A percentile compares a stretch with the other conserved stretches of the same genome.
phyloP scores from a whole-genome alignment of 2,797 vertebrate species.

The Phoeniculus purpureus region DNA sequence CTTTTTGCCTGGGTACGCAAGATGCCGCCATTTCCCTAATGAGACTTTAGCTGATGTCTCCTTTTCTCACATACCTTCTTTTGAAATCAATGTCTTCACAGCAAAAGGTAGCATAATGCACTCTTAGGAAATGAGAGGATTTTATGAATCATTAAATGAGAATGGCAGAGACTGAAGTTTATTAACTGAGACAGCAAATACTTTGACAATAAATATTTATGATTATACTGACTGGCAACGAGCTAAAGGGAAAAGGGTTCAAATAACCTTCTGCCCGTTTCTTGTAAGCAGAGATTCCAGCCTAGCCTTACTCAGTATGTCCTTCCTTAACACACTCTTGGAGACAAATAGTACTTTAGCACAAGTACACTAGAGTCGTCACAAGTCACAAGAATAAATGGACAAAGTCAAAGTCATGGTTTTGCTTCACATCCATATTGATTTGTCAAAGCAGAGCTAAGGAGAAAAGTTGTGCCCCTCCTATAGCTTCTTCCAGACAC shows the following conservation, averaged over 20 bases:
- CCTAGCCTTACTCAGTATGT: background rate
- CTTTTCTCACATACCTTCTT: conserved; percentile 4
- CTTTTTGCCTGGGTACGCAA: background rate
- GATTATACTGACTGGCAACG: background rate
- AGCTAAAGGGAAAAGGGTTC: background rate
- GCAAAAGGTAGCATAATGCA: background rate
- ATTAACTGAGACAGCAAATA: background rate
- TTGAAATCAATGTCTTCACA: background rate
- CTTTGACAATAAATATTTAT: conserved; percentile 38
- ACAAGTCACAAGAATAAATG: background rate
- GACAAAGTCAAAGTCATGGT: background rate
- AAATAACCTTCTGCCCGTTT: background rate
- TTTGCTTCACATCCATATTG: background rate
- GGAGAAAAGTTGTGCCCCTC: background rate
- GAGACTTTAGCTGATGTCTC: background rate
- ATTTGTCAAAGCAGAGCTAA: background rate
- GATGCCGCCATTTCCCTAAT: background rate
- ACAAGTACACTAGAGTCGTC: background rate
- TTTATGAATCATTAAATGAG: conserved; percentile 51
- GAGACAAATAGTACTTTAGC: background rate
- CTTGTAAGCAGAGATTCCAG: background rate
- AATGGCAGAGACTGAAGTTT: background rate
- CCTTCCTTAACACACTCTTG: background rate
- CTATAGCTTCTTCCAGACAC: background rate
- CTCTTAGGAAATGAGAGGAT: background rate